phyloP scores from a whole-genome alignment of 1,140 invertebrate genomes.

The Nylanderia fulva region DNA sequence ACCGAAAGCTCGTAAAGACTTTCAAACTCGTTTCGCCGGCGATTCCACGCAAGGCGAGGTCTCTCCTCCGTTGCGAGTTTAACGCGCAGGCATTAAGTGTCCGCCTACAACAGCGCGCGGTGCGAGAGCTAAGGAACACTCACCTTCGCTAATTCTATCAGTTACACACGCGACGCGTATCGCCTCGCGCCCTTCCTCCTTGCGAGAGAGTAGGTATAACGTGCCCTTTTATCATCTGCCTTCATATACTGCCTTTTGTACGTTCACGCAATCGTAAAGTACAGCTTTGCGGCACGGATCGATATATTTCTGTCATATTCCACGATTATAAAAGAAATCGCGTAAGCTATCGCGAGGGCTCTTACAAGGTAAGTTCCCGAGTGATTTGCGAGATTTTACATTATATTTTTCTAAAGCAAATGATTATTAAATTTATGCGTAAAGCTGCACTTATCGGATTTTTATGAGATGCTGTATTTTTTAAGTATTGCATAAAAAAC shows the following conservation, averaged over 20 bases:
- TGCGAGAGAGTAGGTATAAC: constrained; percentile 63
- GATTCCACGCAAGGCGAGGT: constrained; percentile 28
- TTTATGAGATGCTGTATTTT: neutral
- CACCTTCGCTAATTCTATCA: constrained; percentile 77
- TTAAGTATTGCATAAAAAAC: neutral
- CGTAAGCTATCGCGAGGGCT: neutral
- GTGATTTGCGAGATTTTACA: neutral
- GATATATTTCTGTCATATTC: constrained; percentile 35
- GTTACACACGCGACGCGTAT: constrained; percentile 66
- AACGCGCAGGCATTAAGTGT: constrained; percentile 13
- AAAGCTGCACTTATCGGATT: neutral
- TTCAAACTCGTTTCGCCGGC: constrained; percentile 38
- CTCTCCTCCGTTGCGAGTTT: neutral
- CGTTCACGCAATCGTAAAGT: constrained; percentile 45
- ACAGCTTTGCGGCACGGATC: neutral
- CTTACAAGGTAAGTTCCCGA: too few species aligned
- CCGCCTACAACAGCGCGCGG: neutral
- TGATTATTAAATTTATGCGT: neutral
- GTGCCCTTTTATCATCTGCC: constrained; percentile 64
- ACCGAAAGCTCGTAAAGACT: constrained; percentile 51
- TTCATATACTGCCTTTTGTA: constrained; percentile 53
- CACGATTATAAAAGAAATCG: constrained; percentile 11
- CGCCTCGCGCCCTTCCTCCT: constrained; percentile 44
- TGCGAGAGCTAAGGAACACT: constrained; percentile 48
- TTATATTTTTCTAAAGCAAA: neutral